Evolutionary conservation across 2,888 invertebrate species (phyloP).

Genomic region (Cheilosia urbana): DNA sequence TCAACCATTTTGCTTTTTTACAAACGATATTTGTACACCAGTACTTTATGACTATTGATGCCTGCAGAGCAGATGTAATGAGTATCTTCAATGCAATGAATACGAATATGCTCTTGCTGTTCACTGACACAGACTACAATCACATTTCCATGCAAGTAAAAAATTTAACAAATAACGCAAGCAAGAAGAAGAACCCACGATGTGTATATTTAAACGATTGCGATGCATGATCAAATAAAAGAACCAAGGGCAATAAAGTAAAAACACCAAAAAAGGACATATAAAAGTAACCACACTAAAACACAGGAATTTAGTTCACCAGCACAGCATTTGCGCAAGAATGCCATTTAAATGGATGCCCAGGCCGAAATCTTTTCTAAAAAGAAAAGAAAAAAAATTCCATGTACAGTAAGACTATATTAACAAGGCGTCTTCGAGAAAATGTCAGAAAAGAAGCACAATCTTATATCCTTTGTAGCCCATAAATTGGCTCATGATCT

Average conservation of each 20-base stretch:
- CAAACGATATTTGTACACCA: too few relatives aligned
- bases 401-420: too few relatives aligned
- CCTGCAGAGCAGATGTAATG: too few relatives aligned
- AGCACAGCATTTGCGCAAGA: neutral
- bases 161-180: too few relatives aligned
- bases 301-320: conserved; percentile 7
- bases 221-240: neutral
- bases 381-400: conserved; percentile 5
- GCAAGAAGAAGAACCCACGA: too few relatives aligned
- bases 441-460: neutral
- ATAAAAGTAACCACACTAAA: conserved; percentile 1
- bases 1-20: too few relatives aligned
- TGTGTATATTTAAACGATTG: neutral
- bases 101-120: too few relatives aligned
- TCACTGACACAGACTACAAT: too few relatives aligned
- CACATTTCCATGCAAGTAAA: too few relatives aligned
- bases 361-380: neutral
- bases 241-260: neutral
- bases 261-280: neutral
- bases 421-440: neutral
- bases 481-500: neutral
- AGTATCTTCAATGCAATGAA: too few relatives aligned
- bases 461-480: neutral
- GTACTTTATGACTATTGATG: too few relatives aligned
- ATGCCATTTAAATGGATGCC: neutral